Percentiles rank a stretch among this genome's conserved stretches.
phyloP scores from a whole-genome alignment of 2,797 vertebrate genomes.

The Diplodus sargus region DNA sequence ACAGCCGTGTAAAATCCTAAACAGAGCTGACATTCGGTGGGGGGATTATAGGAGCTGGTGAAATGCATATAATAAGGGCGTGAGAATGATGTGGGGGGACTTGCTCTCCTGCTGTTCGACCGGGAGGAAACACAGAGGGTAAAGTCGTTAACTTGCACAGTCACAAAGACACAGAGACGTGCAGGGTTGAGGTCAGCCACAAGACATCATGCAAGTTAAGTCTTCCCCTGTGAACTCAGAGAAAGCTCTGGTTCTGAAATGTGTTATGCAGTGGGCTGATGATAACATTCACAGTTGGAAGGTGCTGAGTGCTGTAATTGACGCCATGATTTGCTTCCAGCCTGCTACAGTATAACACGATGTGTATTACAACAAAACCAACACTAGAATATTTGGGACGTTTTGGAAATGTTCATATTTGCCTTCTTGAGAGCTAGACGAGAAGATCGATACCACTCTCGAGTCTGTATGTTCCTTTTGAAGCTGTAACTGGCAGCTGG shows the following conservation, averaged over 20 bases:
- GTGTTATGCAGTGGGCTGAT: constrained; percentile 36
- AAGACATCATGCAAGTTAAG: constrained; percentile 36
- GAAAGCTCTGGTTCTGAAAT: not conserved
- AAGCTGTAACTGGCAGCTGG: not conserved
- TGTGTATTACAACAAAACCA: not conserved
- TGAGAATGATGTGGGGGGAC: constrained; percentile 69
- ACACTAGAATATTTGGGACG: not conserved
- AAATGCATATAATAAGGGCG: constrained; percentile 65
- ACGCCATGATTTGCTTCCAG: not conserved
- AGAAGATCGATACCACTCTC: not conserved
- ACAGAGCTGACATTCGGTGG: constrained; percentile 52
- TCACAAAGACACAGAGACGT: constrained; percentile 25
- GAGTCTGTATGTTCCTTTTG: not conserved
- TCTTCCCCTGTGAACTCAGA: constrained; percentile 37
- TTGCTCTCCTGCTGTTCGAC: constrained; percentile 44
- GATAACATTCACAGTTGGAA: constrained; percentile 34
- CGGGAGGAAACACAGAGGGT: constrained; percentile 70
- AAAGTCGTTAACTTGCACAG: constrained; percentile 71
- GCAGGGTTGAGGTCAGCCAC: constrained; percentile 58
- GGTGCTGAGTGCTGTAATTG: constrained; percentile 23
- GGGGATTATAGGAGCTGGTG: constrained; percentile 55
- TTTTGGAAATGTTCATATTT: not conserved
- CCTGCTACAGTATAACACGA: not conserved
- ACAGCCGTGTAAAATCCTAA: constrained; percentile 67
- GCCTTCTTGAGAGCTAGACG: not conserved